A percentile compares a stretch with the other conserved stretches of the same genome.
phyloP scores from a whole-genome alignment of 2,888 invertebrate genomes.

The Melieria picta region DNA sequence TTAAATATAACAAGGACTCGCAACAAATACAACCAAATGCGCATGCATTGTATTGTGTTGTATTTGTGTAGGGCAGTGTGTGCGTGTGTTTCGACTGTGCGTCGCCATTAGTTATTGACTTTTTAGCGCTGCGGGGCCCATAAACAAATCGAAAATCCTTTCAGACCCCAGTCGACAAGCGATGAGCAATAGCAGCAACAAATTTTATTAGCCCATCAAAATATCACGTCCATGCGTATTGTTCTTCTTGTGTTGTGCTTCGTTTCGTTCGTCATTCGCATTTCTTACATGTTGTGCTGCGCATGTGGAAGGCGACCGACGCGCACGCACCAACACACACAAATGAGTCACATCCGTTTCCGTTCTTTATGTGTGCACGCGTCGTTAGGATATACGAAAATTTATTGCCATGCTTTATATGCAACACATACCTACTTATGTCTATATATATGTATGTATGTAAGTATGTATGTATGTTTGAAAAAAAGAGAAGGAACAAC shows the following conservation, averaged over 20 bases:
- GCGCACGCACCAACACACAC: conserved; percentile 6
- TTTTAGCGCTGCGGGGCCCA: background rate
- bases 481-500: no score
- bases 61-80: no score
- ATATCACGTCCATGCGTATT: conserved; percentile 14
- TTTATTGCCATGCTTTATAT: conserved; percentile 48
- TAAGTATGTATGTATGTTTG: no score
- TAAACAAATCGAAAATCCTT: no score
- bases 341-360: conserved; percentile 34
- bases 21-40: no score
- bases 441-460: no score
- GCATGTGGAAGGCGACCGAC: conserved; percentile 14
- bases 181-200: background rate
- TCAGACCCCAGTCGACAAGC: no score
- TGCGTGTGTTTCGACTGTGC: background rate
- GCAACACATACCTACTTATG: conserved; percentile 25
- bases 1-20: no score
- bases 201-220: conserved; percentile 30
- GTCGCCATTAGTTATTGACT: conserved; percentile 18
- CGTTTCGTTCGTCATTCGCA: background rate
- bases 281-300: background rate
- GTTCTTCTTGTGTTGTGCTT: background rate
- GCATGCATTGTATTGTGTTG: no score
- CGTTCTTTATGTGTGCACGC: conserved; percentile 23
- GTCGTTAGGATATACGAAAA: conserved; percentile 42